Base-by-base conservation (phyloP, 2,888 invertebrate genomes). In the Drosophila birchii region DNA sequence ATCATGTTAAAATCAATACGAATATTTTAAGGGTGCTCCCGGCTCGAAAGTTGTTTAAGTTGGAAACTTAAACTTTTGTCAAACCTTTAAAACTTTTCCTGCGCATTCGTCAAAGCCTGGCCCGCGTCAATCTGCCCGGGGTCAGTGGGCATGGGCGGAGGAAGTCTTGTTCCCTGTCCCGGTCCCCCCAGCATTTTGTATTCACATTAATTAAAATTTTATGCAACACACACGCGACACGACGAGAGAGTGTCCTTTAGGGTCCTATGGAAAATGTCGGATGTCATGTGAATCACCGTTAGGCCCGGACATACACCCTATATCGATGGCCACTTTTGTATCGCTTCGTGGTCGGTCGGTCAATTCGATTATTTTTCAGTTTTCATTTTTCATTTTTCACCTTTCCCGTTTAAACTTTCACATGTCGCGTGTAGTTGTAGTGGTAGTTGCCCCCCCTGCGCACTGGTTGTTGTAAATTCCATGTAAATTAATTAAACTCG, bases 401-500 rank as follows among this genome's bases (percentile, higher is more conserved):
- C 89, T 85, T 78, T 84, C 62, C 39, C 89, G 88, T 68, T 86
- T 87, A 89, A 86, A 86, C 86, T 89, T 89, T 88, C 86, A 81
- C 81, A 75, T 85, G 80, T 78, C 78, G 85, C 74, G 55, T 79
- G 74, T 61, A 63, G 72, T 53, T 74, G 78, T 54, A 63, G 69
- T 53, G 67, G 78, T 51, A 59, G 71, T 60, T 75, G 72, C 38
- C 67, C 39, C 60, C 47, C 34, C 26, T n/a, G 26, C 45, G 34
- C 34, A 51, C 41, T 64, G 73, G 76, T 81, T 84, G 74, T 75
- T 86, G 86, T 85, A 82, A 86, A 86, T 89, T 89, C 89, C 86
- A 82, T 86, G 89, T 86, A 86, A 86, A 86, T 86, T 86, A 86
- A 86, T 86, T 86, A 90, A 87, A 87, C 89, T 90, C 78, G 81